These are phyloP conservation scores for Nothobranchius furzeri DNA, from an alignment of 2,113 vertebrate genomes.

Conservation along the genomic window DNA sequence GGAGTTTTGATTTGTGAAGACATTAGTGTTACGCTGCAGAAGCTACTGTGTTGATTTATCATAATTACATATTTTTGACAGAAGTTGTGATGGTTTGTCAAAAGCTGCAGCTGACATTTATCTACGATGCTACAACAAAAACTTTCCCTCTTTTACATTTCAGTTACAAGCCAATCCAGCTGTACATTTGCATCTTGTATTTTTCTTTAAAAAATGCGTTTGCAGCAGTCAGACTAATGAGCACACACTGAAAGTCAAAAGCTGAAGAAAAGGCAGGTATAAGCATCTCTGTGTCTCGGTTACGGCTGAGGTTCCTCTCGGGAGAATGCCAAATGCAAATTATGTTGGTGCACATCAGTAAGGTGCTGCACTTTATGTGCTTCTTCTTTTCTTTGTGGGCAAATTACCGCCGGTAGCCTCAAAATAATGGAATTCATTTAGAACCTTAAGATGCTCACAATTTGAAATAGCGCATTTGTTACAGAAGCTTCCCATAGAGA, in stretches of 20 bases:
- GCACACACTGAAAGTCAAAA: constrained; percentile 37
- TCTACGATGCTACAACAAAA: constrained; percentile 3
- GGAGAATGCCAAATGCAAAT: constrained; percentile 16
- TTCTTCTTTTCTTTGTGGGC: not conserved
- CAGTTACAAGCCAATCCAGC: not conserved
- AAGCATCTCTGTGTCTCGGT: constrained; percentile 8
- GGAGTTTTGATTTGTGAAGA: constrained; percentile 26
- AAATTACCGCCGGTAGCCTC: constrained; percentile 2
- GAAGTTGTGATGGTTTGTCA: constrained; percentile 20
- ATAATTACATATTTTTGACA: constrained; percentile 28
- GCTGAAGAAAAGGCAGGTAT: constrained; percentile 15
- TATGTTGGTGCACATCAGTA: not conserved
- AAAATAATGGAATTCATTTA: not conserved
- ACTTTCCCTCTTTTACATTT: too few relatives aligned
- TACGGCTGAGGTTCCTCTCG: constrained; percentile 19
- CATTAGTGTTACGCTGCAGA: constrained; percentile 26
- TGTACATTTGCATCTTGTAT: constrained; percentile 22
- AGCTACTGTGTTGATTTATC: constrained; percentile 30
- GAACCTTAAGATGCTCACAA: not conserved
- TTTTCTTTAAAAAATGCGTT: constrained; percentile 17
- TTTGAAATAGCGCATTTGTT: not conserved
- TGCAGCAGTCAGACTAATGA: constrained; percentile 43
- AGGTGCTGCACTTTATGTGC: not conserved
- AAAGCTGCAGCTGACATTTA: constrained; percentile 20
- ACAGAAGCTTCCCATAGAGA: not conserved